Base-by-base conservation (phyloP, 2,113 vertebrate species). In the Hiodon tergisus region DNA sequence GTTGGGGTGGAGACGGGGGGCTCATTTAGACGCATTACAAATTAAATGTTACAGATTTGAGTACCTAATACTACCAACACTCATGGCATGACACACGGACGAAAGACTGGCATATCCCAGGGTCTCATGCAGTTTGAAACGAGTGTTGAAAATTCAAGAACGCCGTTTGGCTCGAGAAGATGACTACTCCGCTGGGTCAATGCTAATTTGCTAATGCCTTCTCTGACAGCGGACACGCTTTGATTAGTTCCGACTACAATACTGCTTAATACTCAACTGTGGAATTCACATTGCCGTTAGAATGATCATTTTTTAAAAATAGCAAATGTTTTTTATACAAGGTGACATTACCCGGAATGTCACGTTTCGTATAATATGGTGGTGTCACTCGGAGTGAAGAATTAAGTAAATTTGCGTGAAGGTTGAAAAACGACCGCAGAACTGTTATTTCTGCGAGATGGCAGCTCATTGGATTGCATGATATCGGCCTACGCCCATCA, bases 251-350 rank as follows among this genome's bases (percentile, higher is more conserved):
- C 57, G 75, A 80, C 87, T 83, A 91, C 89, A 91, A 92, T 90
- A 91, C 91, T 90, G 90, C 85, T 88, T 84, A 80, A 81, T 79
- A 85, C 79, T 80, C 80, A 84, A 76, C 77, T 73, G 55, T 71
- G 78, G 77, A 75, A 83, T 89, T 91, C 89, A 92, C 89, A 88
- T 90, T 88, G 82, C 87, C 75, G 80, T 83, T 87, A 87, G 85
- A 87, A 85, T 85, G 78, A 81, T 78, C 63, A 58, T 61, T 66
- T n/a, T 63, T 66, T 66, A 65, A 51, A 61, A 84, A 76, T 83
- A 79, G 53, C 53, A 17, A 59, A 63, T 78, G 55, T 57, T 78
- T 75, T 81, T 73, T 73, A 76, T 74, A 79, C 72, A 79, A 78
- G 81, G 88, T 11, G 6, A 63, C 3, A 63, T n/a, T 16, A 46